These are phyloP conservation scores for Ennomos fuscantarius DNA, from an alignment of 2,888 invertebrate genomes.

Conservation along the genomic window DNA sequence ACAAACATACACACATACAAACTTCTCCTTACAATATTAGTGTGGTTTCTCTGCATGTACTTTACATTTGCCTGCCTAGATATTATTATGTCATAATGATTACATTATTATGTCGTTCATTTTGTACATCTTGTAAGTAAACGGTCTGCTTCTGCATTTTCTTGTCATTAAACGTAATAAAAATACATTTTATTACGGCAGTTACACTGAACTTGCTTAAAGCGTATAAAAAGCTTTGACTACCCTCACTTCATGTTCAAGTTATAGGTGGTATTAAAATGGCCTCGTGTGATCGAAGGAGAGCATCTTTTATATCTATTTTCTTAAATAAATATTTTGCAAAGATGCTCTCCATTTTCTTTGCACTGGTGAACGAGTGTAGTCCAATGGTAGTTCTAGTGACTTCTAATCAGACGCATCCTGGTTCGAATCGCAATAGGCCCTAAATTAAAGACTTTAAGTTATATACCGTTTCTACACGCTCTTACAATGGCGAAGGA, in stretches of 20 bases:
- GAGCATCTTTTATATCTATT: too few species aligned
- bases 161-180: conserved; percentile 37
- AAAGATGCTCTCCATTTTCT: neutral
- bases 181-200: conserved; percentile 33
- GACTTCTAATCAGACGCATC: too few species aligned
- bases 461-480: too few species aligned
- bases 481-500: too few species aligned
- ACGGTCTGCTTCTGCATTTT: conserved; percentile 13
- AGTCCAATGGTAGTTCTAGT: too few species aligned
- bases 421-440: too few species aligned
- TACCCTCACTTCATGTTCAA: neutral
- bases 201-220: conserved; percentile 2
- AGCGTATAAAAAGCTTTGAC: neutral
- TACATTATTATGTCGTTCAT: conserved; percentile 1
- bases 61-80: neutral
- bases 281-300: neutral
- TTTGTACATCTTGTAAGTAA: conserved; percentile 7
- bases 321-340: neutral
- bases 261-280: neutral
- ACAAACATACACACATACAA: too few species aligned
- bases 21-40: too few species aligned
- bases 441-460: too few species aligned
- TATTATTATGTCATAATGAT: neutral
- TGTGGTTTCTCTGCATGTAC: neutral
- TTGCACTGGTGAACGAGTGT: too few species aligned